Evolutionary conservation across 1,140 invertebrate species (phyloP), one percentile per base, ranked within the genome.

Genomic region (Dysdera silvatica): DNA sequence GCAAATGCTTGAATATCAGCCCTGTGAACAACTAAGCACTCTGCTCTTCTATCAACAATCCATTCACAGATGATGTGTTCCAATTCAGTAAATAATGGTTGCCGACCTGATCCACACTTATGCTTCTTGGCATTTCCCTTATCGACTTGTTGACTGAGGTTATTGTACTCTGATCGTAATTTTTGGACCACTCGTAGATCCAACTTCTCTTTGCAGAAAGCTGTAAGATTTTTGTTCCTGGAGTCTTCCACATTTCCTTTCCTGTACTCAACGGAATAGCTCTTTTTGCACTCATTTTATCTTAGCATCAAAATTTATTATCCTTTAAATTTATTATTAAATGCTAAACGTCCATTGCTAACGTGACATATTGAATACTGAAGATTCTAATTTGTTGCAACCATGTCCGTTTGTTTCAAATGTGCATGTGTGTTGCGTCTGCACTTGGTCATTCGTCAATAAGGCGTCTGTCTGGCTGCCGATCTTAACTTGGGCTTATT

Each of bases 1-100:
- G 48, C 24, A 51, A 51, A 23, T 51, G 47, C 28, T 31, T 28
- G 48, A 51, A 51, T 51, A 51, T 51, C 24, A 51, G 48, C 48
- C 48, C 48, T 51, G 48, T 1, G 3, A 51, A 51, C 4, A 51
- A 31, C 28, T 28, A 51, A 51, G 24, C 10, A 26, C n/a, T n/a
- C 28, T 26, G n/a, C 3, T 29, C 48, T 28, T 29, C 6, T 51
- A 2, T 51, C 6, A 51, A 18, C 18, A 2, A 31, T 51, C 48
- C 24, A 51, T 51, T 51, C 48, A 51, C 6, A 51, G 18, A 51
- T 31, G 3, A 51, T 29, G 28, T 31, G 23, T 51, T 51, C 24
- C 28, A 51, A 31, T 29, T 51, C 48, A 2, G 1, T 1, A 26
- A 51, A 51, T 51, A 51, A 29, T 29, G 48, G 48, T 31, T 51